Evolutionary conservation across 1,140 invertebrate species (phyloP).

Genomic region (Ooceraea biroi): DNA sequence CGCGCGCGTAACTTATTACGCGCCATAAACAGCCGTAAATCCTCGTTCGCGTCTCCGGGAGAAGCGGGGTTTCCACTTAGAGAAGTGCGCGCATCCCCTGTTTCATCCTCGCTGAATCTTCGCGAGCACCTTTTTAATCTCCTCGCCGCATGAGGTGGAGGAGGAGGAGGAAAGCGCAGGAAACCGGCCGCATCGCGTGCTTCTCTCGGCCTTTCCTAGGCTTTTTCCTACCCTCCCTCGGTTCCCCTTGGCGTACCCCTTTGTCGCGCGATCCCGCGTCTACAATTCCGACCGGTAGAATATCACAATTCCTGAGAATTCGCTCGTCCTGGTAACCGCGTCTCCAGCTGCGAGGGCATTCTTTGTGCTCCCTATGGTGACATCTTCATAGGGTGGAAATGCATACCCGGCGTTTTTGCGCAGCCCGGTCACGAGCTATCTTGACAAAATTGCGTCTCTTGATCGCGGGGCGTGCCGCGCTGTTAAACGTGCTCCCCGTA

Average conservation of each 20-base stretch:
- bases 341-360: not conserved
- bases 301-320: no score
- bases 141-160: not conserved
- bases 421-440: not conserved
- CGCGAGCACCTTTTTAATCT: slow-evolving; percentile 50
- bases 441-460: slow-evolving; percentile 10
- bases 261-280: slow-evolving; percentile 30
- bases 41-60: slow-evolving; percentile 43
- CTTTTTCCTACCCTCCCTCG: not conserved
- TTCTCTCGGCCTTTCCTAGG: not conserved
- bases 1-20: slow-evolving; percentile 39
- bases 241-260: not conserved
- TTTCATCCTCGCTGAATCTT: not conserved
- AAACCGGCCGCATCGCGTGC: no score
- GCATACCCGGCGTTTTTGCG: not conserved
- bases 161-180: no score
- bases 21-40: slow-evolving; percentile 54
- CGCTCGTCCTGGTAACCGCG: not conserved
- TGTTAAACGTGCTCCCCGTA: slow-evolving; percentile 19
- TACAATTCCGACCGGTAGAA: slow-evolving; percentile 5
- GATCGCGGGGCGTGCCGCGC: no score
- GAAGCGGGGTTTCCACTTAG: slow-evolving; percentile 38
- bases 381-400: not conserved
- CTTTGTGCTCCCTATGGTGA: not conserved
- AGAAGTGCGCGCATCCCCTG: not conserved